phyloP scores from a whole-genome alignment of 1,140 invertebrate species.

The Rhyacophila brunnea region DNA sequence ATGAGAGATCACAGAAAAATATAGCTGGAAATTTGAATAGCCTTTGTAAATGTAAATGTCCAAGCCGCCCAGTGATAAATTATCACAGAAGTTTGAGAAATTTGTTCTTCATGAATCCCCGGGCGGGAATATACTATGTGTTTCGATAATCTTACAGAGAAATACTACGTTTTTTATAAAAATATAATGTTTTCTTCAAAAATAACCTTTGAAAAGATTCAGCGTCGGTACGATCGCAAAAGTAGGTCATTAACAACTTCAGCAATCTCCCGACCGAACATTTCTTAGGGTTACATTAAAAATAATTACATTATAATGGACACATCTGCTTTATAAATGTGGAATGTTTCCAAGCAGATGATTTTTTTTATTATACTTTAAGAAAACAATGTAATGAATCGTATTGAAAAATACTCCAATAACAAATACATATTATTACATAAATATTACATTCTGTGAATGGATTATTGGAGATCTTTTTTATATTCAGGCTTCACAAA shows the following conservation, averaged over 20 bases:
- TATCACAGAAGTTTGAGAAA: slow-evolving; percentile 35
- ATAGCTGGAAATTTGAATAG: slow-evolving; percentile 54
- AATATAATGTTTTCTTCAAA: slow-evolving; percentile 8
- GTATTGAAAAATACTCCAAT: too few species aligned
- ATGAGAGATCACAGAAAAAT: slow-evolving; percentile 60
- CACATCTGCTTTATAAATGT: not conserved
- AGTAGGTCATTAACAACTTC: too few species aligned
- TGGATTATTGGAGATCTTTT: not conserved
- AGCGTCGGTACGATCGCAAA: too few species aligned
- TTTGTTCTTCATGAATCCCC: slow-evolving; percentile 30
- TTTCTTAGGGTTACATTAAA: too few species aligned
- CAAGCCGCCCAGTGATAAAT: slow-evolving; percentile 24
- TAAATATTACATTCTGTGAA: too few species aligned
- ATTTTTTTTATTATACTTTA: too few species aligned
- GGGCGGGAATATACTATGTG: slow-evolving; percentile 19
- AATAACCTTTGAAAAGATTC: too few species aligned
- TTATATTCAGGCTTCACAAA: slow-evolving; percentile 8
- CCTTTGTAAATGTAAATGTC: slow-evolving; percentile 24
- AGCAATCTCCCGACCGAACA: too few species aligned
- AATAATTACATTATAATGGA: too few species aligned
- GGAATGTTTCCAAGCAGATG: slow-evolving; percentile 17
- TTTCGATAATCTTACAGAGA: slow-evolving; percentile 15
- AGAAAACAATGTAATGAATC: not conserved
- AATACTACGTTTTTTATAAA: slow-evolving; percentile 15
- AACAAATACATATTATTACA: too few species aligned